Conservation (phyloP, 2,113 vertebrate genomes). For the Vidua chalybeata region DNA sequence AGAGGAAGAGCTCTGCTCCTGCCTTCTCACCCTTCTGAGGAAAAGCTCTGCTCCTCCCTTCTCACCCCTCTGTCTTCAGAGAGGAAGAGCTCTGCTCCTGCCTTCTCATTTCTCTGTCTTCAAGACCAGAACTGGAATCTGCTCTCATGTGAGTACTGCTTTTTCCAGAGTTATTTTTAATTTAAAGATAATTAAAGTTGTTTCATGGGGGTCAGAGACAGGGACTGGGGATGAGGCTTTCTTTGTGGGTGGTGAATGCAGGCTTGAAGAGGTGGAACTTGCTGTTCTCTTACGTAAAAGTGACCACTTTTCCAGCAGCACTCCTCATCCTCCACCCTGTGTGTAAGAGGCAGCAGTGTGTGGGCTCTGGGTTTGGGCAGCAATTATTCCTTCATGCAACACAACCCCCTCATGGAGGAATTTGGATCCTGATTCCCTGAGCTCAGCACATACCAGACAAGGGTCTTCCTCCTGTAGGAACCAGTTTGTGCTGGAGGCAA, state of each 20-base stretch:
- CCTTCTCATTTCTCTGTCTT: neutral
- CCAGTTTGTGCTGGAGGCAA: neutral
- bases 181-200: neutral
- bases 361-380: neutral
- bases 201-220: neutral
- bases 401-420: neutral
- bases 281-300: fast-evolving
- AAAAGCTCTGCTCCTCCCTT: neutral
- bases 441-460: neutral
- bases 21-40: neutral
- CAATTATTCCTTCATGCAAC: neutral
- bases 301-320: neutral
- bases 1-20: neutral
- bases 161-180: neutral
- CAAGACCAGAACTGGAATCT: neutral
- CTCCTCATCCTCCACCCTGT: fast-evolving
- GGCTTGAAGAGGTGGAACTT: neutral
- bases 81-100: neutral
- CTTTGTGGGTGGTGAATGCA: too few species aligned
- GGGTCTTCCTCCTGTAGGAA: neutral
- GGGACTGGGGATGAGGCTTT: neutral
- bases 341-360: fast-evolving
- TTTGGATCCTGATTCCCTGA: neutral
- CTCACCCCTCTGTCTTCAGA: neutral
- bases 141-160: neutral